A percentile compares a stretch with the other conserved stretches of the same genome.
phyloP scores from a whole-genome alignment of 2,888 invertebrate species.

The Ametastegia equiseti region DNA sequence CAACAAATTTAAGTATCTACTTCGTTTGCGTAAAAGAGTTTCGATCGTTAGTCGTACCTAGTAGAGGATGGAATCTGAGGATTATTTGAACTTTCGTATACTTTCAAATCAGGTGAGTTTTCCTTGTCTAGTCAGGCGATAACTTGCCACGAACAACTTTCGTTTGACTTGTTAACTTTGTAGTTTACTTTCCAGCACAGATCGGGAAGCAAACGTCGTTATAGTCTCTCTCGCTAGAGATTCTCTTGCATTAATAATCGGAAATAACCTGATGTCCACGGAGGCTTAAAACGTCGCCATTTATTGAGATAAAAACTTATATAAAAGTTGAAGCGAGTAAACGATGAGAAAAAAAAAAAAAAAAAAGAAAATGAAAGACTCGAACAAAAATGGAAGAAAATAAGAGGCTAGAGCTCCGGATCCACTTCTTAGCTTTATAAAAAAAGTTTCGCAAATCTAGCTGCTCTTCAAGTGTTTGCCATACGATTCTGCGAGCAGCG shows the following conservation, averaged over 20 bases:
- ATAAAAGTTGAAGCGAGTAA: not conserved
- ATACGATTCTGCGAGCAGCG: conserved; percentile 9
- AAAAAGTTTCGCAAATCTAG: conserved; percentile 17
- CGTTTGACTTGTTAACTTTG: conserved; percentile 38
- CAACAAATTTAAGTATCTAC: too few species aligned
- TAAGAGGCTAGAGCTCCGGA: not conserved
- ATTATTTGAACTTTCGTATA: not conserved
- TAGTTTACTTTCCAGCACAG: not conserved
- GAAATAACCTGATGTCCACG: conserved; percentile 8
- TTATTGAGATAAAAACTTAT: not conserved
- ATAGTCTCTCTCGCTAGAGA: not conserved
- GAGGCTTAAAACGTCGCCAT: not conserved
- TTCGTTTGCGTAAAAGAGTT: too few species aligned
- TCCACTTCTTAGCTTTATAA: not conserved
- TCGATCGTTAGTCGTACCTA: too few species aligned
- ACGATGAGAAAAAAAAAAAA: not conserved
- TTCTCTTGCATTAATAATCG: conserved; percentile 23
- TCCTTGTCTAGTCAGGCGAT: not conserved
- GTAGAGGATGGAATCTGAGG: too few species aligned
- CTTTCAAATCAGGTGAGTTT: not conserved
- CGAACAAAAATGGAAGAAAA: not conserved
- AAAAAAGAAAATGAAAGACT: too few species aligned
- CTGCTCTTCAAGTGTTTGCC: not conserved
- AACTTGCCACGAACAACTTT: not conserved
- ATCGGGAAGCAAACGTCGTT: conserved; percentile 17